Conservation (phyloP, 2,113 vertebrate species). For the Oenanthe oenanthe region DNA sequence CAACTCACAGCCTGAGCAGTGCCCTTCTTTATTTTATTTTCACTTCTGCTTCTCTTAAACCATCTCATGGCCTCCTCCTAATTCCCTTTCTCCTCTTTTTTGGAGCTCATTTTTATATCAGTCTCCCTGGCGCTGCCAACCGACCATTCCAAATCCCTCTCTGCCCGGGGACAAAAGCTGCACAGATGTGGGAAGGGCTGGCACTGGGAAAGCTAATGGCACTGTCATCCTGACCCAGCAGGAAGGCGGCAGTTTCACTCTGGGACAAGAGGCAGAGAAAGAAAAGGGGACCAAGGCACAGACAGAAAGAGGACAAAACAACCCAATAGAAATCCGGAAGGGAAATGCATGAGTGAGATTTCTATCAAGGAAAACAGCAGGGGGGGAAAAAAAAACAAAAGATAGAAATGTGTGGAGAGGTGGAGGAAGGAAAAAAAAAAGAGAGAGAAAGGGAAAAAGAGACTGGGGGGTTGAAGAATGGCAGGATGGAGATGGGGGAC, state of each 20-base stretch:
- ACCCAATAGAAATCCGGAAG: conserved; percentile 75
- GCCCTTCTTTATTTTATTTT: conserved; percentile 34
- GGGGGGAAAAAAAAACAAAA: conserved; percentile 65
- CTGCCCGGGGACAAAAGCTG: conserved; percentile 73
- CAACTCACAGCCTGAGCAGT: conserved; percentile 6
- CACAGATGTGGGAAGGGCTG: conserved; percentile 79
- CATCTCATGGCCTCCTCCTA: conserved; percentile 55
- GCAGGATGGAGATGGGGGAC: not conserved
- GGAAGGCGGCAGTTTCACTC: conserved; percentile 66
- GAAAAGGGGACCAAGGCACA: conserved; percentile 65
- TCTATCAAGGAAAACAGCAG: conserved; percentile 75
- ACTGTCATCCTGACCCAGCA: conserved; percentile 76
- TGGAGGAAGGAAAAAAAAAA: conserved; percentile 52
- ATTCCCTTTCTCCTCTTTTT: conserved; percentile 46
- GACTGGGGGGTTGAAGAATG: conserved; percentile 11
- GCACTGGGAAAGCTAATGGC: conserved; percentile 69
- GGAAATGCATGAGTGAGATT: conserved; percentile 80
- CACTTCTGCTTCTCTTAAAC: conserved; percentile 39
- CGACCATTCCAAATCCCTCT: conserved; percentile 79
- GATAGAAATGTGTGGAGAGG: conserved; percentile 51
- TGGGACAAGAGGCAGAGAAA: conserved; percentile 70
- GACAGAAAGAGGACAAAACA: conserved; percentile 72
- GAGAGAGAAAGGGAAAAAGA: not conserved
- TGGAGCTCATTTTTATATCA: conserved; percentile 71
- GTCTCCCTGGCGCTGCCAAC: conserved; percentile 77